Evolutionary conservation across 2,888 invertebrate species (phyloP), one percentile per base, ranked within the genome.

Genomic region (Lepeophtheirus nordmannii): DNA sequence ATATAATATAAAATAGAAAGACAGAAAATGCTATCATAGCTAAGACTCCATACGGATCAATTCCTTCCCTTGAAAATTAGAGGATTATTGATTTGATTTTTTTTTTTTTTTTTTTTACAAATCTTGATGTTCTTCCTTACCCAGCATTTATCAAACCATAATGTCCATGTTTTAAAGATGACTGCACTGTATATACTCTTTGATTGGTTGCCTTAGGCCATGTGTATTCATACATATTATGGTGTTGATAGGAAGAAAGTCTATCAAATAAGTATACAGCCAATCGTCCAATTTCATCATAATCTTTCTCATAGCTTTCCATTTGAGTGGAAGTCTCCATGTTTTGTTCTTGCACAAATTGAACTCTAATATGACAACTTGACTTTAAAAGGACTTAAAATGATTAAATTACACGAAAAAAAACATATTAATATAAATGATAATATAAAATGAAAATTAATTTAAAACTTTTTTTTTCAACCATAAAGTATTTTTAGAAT

Each of bases 21-120:
- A 46, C 53, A 5, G 53, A 46, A 46, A 46, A 46, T 46, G 53
- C 53, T n/a, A 46, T 46, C n/a, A 46, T 46, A n/a, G 53, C 53
- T 8, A 46, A 46, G 17, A 46, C 17, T 2, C 53, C 53, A 46
- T 46, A 46, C 8, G 53, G 53, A 46, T 46, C 53, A 14, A 46
- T 46, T 46, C 53, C 53, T 46, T 46, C 53, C 14, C 53, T 46
- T 2, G 14, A 46, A 46, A 17, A 46, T 2, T 5, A 46, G 17
- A 17, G 14, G 1, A 17, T 46, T 46, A 46, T 14, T 46, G 14
- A 46, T 46, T 46, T 46, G 17, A 46, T n/a, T n/a, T n/a, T n/a
- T n/a, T n/a, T n/a, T n/a, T n/a, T n/a, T n/a, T n/a, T n/a, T n/a
- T n/a, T 30, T 30, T 5, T 30, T 30, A 30, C 30, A 30, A 30